These are phyloP conservation scores for Phthorimaea operculella DNA, from an alignment of 1,140 invertebrate genomes.

Conservation along the genomic window DNA sequence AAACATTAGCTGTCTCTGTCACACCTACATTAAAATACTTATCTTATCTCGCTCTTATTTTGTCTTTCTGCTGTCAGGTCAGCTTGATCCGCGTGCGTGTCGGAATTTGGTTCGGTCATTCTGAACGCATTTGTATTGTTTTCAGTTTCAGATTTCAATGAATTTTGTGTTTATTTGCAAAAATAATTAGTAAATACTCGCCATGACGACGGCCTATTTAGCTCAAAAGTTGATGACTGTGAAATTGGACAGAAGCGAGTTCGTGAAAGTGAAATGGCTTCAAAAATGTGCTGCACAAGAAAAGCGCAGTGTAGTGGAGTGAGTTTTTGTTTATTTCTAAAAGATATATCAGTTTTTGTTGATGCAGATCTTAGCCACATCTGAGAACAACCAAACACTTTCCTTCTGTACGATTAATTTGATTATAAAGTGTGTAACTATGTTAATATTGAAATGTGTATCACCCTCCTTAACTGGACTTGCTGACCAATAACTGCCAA, in stretches of 20 bases:
- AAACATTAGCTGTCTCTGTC: no score
- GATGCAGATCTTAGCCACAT: background rate
- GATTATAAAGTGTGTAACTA: background rate
- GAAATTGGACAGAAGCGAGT: constrained; percentile 24
- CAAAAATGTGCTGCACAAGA: constrained; percentile 17
- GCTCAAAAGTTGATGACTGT: constrained; percentile 22
- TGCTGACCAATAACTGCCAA: background rate
- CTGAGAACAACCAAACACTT: no score
- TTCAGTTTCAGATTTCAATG: no score
- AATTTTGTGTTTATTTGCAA: no score
- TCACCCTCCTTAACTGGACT: background rate
- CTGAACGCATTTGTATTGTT: no score
- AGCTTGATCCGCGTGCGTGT: no score
- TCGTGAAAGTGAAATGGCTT: constrained; percentile 24
- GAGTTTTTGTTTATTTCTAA: constrained; percentile 11
- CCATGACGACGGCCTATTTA: constrained; percentile 14
- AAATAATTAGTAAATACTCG: no score
- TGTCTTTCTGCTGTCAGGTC: no score
- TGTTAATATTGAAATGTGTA: background rate
- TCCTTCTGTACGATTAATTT: no score
- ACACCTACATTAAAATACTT: no score
- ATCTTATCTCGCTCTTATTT: no score
- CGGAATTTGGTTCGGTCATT: no score
- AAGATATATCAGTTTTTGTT: background rate
- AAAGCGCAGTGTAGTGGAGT: constrained; percentile 18